phyloP scores from a whole-genome alignment of 2,797 vertebrate species.

The Nannoperca australis region DNA sequence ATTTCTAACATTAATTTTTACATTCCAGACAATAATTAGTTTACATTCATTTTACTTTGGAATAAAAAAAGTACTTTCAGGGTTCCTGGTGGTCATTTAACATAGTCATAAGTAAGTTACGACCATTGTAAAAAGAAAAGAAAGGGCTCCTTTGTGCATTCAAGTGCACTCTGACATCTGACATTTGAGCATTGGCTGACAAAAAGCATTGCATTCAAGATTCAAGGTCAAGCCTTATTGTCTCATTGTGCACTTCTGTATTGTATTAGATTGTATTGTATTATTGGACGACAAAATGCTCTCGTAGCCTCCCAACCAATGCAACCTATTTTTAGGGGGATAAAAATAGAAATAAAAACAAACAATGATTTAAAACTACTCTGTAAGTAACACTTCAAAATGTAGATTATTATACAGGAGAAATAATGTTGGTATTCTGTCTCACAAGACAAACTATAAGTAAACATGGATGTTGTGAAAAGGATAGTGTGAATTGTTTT shows the following conservation, averaged over 20 bases:
- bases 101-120: neutral
- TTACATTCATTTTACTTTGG: neutral
- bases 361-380: neutral
- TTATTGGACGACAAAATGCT: neutral
- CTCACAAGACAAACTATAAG: neutral
- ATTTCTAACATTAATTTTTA: neutral
- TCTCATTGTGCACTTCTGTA: neutral
- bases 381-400: neutral
- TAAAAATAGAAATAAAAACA: neutral
- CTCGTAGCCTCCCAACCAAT: neutral
- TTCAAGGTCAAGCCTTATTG: neutral
- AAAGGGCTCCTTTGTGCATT: neutral
- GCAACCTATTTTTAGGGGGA: neutral
- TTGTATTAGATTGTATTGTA: neutral
- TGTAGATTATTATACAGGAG: neutral
- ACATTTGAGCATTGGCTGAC: constrained; percentile 5
- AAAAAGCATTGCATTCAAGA: neutral
- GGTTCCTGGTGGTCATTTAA: neutral
- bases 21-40: neutral
- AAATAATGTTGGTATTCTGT: neutral
- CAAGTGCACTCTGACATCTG: neutral
- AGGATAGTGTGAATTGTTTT: no score
- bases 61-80: neutral
- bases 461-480: no score
- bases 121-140: neutral